Percentiles rank a stretch among this genome's conserved stretches.
Conservation (phyloP, 2,797 vertebrate species). For the Crypturellus tataupa region DNA sequence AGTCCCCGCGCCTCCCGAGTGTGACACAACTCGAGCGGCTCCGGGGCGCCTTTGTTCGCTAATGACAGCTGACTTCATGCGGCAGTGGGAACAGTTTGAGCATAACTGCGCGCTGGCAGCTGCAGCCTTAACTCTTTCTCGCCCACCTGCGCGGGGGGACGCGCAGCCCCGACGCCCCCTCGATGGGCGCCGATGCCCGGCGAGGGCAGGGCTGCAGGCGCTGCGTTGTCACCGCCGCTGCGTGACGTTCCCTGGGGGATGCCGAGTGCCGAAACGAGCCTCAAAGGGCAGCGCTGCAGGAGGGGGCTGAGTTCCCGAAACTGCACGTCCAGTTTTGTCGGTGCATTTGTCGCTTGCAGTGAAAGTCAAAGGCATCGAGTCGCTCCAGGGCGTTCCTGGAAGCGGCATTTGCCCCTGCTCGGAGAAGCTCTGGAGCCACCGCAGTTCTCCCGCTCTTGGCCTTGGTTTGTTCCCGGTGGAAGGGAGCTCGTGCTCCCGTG, state of each 20-base stretch:
- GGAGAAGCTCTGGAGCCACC: not conserved
- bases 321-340: rapidly evolving
- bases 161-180: rapidly evolving
- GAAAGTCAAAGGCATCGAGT: conserved; percentile 58
- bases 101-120: conserved; percentile 80
- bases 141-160: not conserved
- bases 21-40: conserved; percentile 79
- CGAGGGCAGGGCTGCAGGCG: rapidly evolving
- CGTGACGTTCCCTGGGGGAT: rapidly evolving
- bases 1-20: conserved; percentile 75
- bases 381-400: conserved; percentile 60
- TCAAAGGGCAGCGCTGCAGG: not conserved
- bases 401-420: conserved; percentile 25
- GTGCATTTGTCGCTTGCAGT: conserved; percentile 1
- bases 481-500: rapidly evolving
- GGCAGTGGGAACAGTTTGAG: conserved; percentile 82
- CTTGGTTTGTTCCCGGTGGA: not conserved
- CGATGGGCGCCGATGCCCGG: rapidly evolving
- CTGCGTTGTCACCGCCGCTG: not conserved
- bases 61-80: conserved; percentile 84
- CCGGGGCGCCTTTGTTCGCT: conserved; percentile 81
- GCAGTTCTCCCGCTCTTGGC: not conserved
- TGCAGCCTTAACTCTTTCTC: conserved; percentile 80
- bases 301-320: not conserved
- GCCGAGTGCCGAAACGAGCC: not conserved